A percentile compares a stretch with the other conserved stretches of the same genome.
Conservation (phyloP, 2,797 vertebrate genomes). For the Sebastes flavidus region DNA sequence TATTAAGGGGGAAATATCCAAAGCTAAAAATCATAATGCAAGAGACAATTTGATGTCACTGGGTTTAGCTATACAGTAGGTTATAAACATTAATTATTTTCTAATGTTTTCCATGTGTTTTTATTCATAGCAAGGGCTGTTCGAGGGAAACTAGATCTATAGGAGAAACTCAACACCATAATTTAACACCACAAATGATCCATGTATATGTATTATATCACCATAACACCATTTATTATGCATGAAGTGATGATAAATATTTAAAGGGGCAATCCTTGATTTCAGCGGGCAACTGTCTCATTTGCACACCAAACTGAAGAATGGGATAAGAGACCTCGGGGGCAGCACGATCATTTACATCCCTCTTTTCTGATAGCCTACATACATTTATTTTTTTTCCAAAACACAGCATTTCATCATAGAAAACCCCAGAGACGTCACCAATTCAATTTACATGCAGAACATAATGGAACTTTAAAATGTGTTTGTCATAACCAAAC, state of each 20-base stretch:
- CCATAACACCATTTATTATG: constrained; percentile 31
- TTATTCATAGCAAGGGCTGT: neutral
- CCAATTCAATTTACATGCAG: neutral
- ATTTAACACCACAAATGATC: neutral
- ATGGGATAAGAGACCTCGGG: neutral
- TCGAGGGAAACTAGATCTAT: neutral
- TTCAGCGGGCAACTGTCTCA: constrained; percentile 5
- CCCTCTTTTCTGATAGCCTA: neutral
- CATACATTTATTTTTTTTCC: neutral
- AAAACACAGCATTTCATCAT: neutral
- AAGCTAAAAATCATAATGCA: neutral
- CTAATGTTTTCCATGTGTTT: neutral
- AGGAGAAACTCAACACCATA: neutral
- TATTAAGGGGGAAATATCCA: neutral
- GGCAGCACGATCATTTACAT: neutral
- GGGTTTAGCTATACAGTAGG: neutral
- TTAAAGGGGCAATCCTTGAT: constrained; percentile 16
- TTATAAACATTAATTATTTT: neutral
- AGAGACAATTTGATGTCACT: neutral
- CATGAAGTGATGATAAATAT: constrained; percentile 23
- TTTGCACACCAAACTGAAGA: constrained; percentile 23
- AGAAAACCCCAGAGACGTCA: neutral
- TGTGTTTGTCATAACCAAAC: neutral
- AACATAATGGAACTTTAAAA: neutral
- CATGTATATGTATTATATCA: constrained; percentile 12